phyloP scores from a whole-genome alignment of 2,113 vertebrate species.

The Amblyopsis rosae region DNA sequence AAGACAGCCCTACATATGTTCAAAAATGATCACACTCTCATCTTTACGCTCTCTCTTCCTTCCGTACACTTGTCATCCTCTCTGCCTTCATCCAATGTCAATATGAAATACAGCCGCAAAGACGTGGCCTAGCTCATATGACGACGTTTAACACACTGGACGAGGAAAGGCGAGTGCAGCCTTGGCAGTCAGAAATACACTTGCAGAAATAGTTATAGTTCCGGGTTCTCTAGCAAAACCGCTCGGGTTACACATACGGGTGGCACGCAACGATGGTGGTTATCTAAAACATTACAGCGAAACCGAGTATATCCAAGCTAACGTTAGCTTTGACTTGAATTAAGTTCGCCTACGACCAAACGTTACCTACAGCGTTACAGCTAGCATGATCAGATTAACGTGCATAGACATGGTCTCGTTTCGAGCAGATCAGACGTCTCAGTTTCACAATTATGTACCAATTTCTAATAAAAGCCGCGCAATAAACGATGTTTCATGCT shows the following conservation, averaged over 20 bases:
- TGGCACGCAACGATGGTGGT: slow-evolving; percentile 13
- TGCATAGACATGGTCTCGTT: too few species aligned
- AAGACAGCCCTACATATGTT: slow-evolving; percentile 26
- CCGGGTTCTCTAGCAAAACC: not conserved
- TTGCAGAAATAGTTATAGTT: not conserved
- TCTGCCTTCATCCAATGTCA: slow-evolving; percentile 47
- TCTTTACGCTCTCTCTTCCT: slow-evolving; percentile 40
- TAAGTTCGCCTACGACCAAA: too few species aligned
- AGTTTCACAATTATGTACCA: too few species aligned
- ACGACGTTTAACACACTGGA: slow-evolving; percentile 45
- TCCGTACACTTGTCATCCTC: slow-evolving; percentile 68
- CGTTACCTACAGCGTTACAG: too few species aligned
- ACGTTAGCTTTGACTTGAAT: too few species aligned
- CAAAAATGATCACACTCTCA: slow-evolving; percentile 46
- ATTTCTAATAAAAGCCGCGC: too few species aligned
- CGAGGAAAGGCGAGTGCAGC: slow-evolving; percentile 54
- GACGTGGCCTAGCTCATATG: slow-evolving; percentile 74
- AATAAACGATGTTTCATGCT: not conserved
- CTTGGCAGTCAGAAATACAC: slow-evolving; percentile 34
- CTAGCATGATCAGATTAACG: too few species aligned
- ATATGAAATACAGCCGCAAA: slow-evolving; percentile 55
- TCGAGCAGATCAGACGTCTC: too few species aligned
- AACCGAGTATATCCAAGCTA: not conserved
- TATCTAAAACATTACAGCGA: slow-evolving; percentile 15
- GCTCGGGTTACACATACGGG: fast-evolving